phyloP scores from a whole-genome alignment of 2,113 vertebrate genomes.

The Elachura formosa region DNA sequence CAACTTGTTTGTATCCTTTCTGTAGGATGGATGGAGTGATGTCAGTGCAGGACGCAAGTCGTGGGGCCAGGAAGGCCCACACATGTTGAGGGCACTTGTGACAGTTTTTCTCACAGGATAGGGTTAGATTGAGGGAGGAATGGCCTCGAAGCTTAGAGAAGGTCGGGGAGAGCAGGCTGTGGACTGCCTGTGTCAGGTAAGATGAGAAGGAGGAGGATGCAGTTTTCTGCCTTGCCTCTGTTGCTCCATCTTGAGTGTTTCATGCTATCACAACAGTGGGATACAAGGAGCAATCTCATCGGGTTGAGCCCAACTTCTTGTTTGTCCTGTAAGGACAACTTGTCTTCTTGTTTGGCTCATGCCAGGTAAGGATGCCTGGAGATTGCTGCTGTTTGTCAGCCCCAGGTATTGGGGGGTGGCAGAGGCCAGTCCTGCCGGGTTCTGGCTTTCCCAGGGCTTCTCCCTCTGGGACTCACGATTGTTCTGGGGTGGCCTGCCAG shows the following conservation, averaged over 20 bases:
- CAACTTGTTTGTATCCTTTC: background rate
- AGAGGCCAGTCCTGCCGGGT: background rate
- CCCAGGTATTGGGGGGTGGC: background rate
- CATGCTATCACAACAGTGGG: accelerated
- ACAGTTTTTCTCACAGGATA: background rate
- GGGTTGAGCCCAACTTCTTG: background rate
- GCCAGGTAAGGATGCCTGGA: background rate
- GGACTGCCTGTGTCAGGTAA: background rate
- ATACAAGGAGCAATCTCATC: background rate
- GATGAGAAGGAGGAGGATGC: background rate
- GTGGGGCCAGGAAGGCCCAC: accelerated
- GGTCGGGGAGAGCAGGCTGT: no score
- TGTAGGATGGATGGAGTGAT: background rate
- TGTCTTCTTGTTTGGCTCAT: no score
- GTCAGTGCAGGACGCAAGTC: background rate
- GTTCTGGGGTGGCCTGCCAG: background rate
- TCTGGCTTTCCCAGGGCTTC: background rate
- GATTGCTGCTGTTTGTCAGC: background rate
- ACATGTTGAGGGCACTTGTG: background rate
- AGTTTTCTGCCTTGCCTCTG: background rate
- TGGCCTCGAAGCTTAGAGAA: background rate
- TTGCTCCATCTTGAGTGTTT: background rate
- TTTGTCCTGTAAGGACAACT: background rate
- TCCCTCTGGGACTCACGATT: background rate
- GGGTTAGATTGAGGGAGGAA: background rate